phyloP scores from a whole-genome alignment of 2,797 vertebrate genomes.

The Philypnodon macrostomus region DNA sequence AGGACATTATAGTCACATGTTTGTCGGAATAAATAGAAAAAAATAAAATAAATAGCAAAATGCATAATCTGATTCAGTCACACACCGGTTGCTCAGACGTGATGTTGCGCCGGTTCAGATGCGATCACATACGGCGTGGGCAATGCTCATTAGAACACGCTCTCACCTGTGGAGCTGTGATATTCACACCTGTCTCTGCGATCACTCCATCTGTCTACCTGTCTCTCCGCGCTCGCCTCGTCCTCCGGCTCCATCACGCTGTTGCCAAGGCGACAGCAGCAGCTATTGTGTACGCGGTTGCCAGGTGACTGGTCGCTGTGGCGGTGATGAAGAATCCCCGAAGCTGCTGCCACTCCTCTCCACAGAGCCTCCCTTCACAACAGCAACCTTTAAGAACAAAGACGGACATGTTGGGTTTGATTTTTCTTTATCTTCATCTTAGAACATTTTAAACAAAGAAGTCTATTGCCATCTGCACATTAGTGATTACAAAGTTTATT shows the following conservation, averaged over 20 bases:
- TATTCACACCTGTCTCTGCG: slow-evolving; percentile 54
- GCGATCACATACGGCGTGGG: slow-evolving; percentile 57
- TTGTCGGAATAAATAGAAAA: too few relatives aligned
- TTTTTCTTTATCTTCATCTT: too few relatives aligned
- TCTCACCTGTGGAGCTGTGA: slow-evolving; percentile 76
- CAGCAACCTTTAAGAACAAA: too few relatives aligned
- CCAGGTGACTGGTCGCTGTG: slow-evolving; percentile 79
- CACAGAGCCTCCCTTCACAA: slow-evolving; percentile 37
- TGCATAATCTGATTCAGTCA: too few relatives aligned
- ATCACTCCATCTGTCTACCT: slow-evolving; percentile 69
- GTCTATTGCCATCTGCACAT: too few relatives aligned
- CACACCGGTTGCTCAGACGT: too few relatives aligned
- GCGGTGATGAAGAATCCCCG: slow-evolving; percentile 77
- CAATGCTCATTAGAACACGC: slow-evolving; percentile 62
- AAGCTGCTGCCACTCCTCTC: slow-evolving; percentile 45
- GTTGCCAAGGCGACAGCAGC: slow-evolving; percentile 76
- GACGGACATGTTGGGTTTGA: too few relatives aligned
- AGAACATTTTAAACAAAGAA: too few relatives aligned
- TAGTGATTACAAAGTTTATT: too few relatives aligned
- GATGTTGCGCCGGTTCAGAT: too few relatives aligned
- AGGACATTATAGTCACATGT: too few relatives aligned
- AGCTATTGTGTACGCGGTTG: slow-evolving; percentile 83
- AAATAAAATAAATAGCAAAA: too few relatives aligned
- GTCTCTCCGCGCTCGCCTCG: slow-evolving; percentile 44
- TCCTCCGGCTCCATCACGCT: slow-evolving; percentile 60